Evolutionary conservation across 2,888 invertebrate genomes (phyloP), one percentile per base, ranked within the genome.

Genomic region (Tipula vernalis): DNA sequence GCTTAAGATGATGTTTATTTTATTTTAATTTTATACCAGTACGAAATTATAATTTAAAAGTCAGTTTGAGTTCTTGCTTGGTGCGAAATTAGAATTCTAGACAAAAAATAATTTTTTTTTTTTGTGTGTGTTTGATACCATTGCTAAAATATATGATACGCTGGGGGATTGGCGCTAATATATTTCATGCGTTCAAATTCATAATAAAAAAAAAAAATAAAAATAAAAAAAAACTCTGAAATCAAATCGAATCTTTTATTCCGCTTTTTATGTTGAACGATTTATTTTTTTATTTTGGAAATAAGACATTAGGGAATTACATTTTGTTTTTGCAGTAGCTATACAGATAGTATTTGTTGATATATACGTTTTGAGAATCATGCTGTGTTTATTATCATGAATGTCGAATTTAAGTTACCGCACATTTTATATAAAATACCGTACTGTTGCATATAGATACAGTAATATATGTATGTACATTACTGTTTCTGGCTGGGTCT

Each of bases 161-260:
- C 71, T 71, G 28, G 71, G 71, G 71, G 71, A 71, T 71, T 71
- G 28, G 12, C 71, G 28, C 71, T 71, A 71, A 71, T 71, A 71
- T 71, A 71, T 71, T 71, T 71, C 71, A 71, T 71, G 71, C 71
- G 71, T 71, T 71, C 71, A 71, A 71, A 71, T 71, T 71, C 71
- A 71, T 71, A 71, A 71, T 71, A 71, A 71, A 71, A 71, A 71
- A 8, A 71, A 28, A 51, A 51, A 28, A 71, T 28, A 71, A 71
- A 71, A 71, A 8, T 28, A 28, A 51, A 51, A 28, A 71, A 71
- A 28, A 71, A 71, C 71, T 71, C 71, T 71, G 71, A 71, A 71
- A 71, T 71, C 71, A 71, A 71, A 71, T 71, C 71, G 71, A 71
- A 71, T 71, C 71, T 71, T 71, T 71, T 71, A 71, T 71, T 71